Percentiles rank a stretch among this genome's conserved stretches.
These are phyloP conservation scores for Synergus laeviventris DNA, from an alignment of 2,888 invertebrate genomes.

Conservation along the genomic window DNA sequence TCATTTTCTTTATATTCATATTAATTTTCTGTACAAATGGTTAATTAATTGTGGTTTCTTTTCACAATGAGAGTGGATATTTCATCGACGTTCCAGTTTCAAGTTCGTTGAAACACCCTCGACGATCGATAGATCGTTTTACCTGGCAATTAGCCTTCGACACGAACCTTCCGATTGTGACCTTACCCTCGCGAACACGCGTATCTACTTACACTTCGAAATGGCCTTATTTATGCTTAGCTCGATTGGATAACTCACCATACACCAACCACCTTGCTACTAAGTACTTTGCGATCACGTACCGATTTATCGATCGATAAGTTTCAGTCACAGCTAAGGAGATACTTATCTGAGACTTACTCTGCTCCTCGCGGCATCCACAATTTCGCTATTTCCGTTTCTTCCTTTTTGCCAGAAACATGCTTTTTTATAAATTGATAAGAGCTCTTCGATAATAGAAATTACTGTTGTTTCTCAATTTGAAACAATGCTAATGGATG, in stretches of 20 bases:
- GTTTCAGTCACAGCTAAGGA: constrained; percentile 58
- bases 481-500: not conserved
- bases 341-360: constrained; percentile 61
- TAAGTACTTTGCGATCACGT: constrained; percentile 48
- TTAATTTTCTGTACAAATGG: not conserved
- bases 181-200: constrained; percentile 51
- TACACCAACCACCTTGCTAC: constrained; percentile 56
- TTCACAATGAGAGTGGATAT: not conserved
- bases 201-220: constrained; percentile 40
- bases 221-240: constrained; percentile 59
- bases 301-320: constrained; percentile 66
- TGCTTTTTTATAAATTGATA: constrained; percentile 24
- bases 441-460: not conserved
- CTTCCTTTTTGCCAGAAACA: constrained; percentile 43
- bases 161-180: constrained; percentile 43
- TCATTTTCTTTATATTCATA: too few species aligned
- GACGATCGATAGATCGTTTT: constrained; percentile 37
- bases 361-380: constrained; percentile 51
- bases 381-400: constrained; percentile 45
- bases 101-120: constrained; percentile 17
- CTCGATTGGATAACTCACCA: constrained; percentile 62
- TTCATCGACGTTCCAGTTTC: constrained; percentile 9
- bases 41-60: not conserved
- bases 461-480: not conserved
- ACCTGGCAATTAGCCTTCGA: constrained; percentile 36